These are phyloP conservation scores for Pseudomyrmex sp. DNA, from an alignment of 1,140 invertebrate genomes.

Conservation along the genomic window DNA sequence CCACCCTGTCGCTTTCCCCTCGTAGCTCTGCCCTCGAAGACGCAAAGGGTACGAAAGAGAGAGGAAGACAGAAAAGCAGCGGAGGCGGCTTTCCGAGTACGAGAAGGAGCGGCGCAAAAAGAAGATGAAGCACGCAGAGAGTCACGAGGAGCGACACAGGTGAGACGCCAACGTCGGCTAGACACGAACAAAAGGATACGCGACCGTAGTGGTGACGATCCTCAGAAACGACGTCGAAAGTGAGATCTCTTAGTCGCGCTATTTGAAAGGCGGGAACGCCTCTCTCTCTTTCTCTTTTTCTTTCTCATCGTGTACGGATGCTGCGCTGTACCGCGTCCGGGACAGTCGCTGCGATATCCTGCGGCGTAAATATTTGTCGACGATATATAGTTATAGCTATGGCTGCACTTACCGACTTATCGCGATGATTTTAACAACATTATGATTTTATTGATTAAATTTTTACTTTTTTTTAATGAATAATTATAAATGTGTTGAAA, in stretches of 20 bases:
- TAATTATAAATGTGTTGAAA: background rate
- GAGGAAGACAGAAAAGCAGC: slow-evolving; percentile 8
- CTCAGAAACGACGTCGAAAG: slow-evolving; percentile 57
- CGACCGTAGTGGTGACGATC: slow-evolving; percentile 59
- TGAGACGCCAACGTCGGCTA: slow-evolving; percentile 41
- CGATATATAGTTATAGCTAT: background rate
- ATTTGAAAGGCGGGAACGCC: slow-evolving; percentile 24
- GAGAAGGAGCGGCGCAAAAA: slow-evolving; percentile 20
- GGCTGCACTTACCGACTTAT: slow-evolving; percentile 5
- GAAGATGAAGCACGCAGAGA: slow-evolving; percentile 35
- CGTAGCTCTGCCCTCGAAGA: slow-evolving; percentile 73
- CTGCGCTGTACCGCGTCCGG: slow-evolving; percentile 8
- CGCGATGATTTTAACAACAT: background rate
- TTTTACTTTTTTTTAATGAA: background rate
- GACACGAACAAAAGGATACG: slow-evolving; percentile 42
- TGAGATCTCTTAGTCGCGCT: slow-evolving; percentile 44
- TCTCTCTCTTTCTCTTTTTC: background rate
- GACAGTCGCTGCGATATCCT: background rate
- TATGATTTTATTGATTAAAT: background rate
- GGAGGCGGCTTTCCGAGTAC: slow-evolving; percentile 4
- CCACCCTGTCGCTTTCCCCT: slow-evolving; percentile 67
- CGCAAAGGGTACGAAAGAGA: slow-evolving; percentile 64
- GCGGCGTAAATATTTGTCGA: background rate
- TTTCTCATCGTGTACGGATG: slow-evolving; percentile 13
- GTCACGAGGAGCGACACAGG: slow-evolving; percentile 18